phyloP scores from a whole-genome alignment of 2,113 vertebrate genomes.

The Pleuronectes platessa region DNA sequence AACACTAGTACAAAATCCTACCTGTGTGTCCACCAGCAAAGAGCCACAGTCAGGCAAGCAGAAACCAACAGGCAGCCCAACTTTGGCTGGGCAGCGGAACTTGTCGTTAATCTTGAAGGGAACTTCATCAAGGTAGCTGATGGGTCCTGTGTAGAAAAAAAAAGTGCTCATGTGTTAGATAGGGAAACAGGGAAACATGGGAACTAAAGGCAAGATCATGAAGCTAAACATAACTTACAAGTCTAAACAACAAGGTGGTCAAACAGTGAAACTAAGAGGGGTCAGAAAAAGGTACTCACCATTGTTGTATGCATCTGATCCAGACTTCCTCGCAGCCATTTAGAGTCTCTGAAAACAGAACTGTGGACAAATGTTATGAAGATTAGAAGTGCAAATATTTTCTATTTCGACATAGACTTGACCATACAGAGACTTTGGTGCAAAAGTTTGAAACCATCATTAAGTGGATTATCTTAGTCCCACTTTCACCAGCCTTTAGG shows the following conservation, averaged over 20 bases:
- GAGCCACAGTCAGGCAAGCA: conserved; percentile 86
- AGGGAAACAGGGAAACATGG: background rate
- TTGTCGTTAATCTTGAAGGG: conserved; percentile 98
- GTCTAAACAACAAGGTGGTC: background rate
- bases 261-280: no score
- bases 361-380: background rate
- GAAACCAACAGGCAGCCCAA: conserved; percentile 94
- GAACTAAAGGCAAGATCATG: background rate
- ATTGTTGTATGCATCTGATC: conserved; percentile 90
- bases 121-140: conserved; percentile 97
- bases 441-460: background rate
- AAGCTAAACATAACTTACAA: background rate
- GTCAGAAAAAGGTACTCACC: conserved; percentile 81
- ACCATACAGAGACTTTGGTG: background rate
- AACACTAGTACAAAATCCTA: conserved; percentile 65
- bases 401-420: background rate
- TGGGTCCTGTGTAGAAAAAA: conserved; percentile 83
- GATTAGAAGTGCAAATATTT: background rate
- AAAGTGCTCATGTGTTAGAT: background rate
- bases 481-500: background rate
- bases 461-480: background rate
- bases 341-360: conserved; percentile 88
- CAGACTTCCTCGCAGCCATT: conserved; percentile 98
- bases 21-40: conserved; percentile 86
- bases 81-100: conserved; percentile 93